Conservation (phyloP, 2,113 vertebrate species). For the Corythornis vintsioides region DNA sequence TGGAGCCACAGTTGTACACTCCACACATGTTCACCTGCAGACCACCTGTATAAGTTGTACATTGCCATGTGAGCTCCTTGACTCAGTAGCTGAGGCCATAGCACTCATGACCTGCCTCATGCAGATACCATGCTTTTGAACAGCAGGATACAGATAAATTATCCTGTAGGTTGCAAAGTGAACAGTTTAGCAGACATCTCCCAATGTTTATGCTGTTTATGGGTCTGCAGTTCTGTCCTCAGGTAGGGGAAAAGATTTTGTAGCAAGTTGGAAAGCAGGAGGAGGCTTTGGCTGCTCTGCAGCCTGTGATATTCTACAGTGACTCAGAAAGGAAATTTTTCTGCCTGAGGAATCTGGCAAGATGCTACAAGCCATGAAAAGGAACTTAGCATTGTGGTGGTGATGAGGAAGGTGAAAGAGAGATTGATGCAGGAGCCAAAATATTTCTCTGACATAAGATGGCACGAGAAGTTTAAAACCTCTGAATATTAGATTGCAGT, state of each 20-base stretch:
- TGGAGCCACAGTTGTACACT: accelerated
- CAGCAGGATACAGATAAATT: not conserved
- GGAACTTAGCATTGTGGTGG: not conserved
- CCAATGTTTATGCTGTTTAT: not conserved
- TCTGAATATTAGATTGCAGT: not conserved
- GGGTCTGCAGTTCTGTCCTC: not conserved
- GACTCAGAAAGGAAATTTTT: slow-evolving; percentile 47
- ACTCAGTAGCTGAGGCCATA: not conserved
- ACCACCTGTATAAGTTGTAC: not conserved
- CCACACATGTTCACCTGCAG: not conserved
- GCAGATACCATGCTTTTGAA: not conserved
- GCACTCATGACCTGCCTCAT: not conserved
- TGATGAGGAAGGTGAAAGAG: not conserved
- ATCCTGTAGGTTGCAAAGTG: not conserved
- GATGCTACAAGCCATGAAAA: slow-evolving; percentile 8
- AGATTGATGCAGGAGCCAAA: slow-evolving; percentile 14
- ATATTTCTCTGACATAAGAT: not conserved
- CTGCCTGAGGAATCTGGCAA: slow-evolving; percentile 21
- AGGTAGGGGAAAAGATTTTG: not conserved
- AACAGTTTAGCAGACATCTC: not conserved
- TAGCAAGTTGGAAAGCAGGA: accelerated
- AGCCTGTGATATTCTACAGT: not conserved
- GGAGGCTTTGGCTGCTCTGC: not conserved
- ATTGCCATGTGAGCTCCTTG: not conserved
- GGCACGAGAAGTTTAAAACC: not conserved